These are phyloP conservation scores for Perca schrenkii DNA, from an alignment of 2,113 vertebrate genomes.

Conservation along the genomic window DNA sequence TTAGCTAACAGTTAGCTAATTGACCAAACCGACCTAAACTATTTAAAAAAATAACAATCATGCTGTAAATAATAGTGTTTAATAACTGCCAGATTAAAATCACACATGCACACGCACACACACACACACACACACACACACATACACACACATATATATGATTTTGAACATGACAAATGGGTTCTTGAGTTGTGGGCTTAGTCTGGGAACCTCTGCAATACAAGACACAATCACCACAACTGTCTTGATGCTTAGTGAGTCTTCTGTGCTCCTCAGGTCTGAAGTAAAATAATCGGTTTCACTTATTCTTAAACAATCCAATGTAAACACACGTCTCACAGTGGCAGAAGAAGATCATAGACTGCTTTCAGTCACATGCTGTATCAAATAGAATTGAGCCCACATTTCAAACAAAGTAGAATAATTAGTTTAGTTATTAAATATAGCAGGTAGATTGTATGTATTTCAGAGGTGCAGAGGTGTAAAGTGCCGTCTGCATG, in stretches of 20 bases:
- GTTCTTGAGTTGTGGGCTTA: neutral
- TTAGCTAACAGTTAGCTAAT: too few relatives aligned
- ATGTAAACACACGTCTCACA: neutral
- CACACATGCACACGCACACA: too few relatives aligned
- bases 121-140: too few relatives aligned
- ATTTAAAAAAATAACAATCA: too few relatives aligned
- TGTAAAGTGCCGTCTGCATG: constrained; percentile 47
- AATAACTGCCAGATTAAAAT: neutral
- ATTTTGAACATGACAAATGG: neutral
- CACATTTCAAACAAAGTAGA: constrained; percentile 27
- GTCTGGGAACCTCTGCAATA: neutral
- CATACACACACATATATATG: too few relatives aligned
- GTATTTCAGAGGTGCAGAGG: constrained; percentile 28
- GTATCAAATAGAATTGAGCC: neutral
- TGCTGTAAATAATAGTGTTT: too few relatives aligned
- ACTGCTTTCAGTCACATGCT: constrained; percentile 1
- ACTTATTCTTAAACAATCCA: constrained; percentile 29
- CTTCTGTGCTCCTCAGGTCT: neutral
- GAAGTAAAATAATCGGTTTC: constrained; percentile 3
- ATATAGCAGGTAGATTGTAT: constrained; percentile 20
- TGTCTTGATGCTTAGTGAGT: neutral
- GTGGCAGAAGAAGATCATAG: neutral
- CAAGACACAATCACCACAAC: neutral
- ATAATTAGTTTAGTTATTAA: constrained; percentile 21
- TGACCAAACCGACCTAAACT: too few relatives aligned